phyloP scores from a whole-genome alignment of 2,797 vertebrate species.

The Megalops cyprinoides region DNA sequence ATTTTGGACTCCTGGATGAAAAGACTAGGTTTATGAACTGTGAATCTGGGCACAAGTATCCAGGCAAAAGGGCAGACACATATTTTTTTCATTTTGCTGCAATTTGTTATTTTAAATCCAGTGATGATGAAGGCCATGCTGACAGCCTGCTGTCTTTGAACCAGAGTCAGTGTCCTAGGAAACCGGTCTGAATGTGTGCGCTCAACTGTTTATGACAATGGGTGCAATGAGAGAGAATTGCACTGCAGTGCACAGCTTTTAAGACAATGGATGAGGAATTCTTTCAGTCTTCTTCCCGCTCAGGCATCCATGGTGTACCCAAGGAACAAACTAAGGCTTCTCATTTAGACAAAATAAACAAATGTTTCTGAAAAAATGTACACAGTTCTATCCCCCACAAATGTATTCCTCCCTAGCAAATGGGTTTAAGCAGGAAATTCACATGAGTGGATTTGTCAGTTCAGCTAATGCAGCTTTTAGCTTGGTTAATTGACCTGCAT shows the following conservation, averaged over 20 bases:
- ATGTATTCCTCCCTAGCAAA: background rate
- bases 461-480: conserved; percentile 5
- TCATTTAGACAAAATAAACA: background rate
- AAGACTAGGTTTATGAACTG: background rate
- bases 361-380: background rate
- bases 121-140: background rate
- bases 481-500: conserved; percentile 18
- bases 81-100: background rate
- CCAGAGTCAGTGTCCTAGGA: background rate
- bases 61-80: background rate
- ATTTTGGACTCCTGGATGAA: background rate
- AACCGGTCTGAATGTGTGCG: conserved; percentile 9
- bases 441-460: conserved; percentile 6
- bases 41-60: background rate
- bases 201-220: conserved; percentile 14
- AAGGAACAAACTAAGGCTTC: background rate
- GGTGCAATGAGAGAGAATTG: conserved; percentile 1
- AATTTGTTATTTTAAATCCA: background rate
- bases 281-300: background rate
- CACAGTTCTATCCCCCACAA: background rate
- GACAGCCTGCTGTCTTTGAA: conserved; percentile 1
- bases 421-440: background rate
- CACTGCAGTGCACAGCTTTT: background rate
- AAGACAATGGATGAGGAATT: background rate
- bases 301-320: background rate